Evolutionary conservation across 1,140 invertebrate species (phyloP).

Genomic region (Magallana angulata): DNA sequence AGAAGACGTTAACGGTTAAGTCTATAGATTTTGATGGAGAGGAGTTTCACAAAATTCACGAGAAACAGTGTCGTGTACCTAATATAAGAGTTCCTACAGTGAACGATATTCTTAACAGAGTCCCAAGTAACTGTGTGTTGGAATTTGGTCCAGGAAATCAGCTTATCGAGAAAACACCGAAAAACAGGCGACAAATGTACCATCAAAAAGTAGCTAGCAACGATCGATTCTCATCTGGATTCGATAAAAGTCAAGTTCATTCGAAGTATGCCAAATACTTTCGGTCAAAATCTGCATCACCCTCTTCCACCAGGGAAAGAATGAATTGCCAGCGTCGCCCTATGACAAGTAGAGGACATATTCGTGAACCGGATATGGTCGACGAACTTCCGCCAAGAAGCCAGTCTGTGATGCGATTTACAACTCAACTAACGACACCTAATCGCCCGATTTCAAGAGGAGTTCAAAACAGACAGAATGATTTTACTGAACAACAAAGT

Average conservation of each 20-base stretch:
- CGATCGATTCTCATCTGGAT: not conserved
- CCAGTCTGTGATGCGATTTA: not conserved
- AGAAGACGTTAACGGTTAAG: conserved; percentile 29
- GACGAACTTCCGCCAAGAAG: not conserved
- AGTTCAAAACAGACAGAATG: not conserved
- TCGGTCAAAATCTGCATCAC: conserved; percentile 14
- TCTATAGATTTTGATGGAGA: conserved; percentile 26
- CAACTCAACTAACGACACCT: not conserved
- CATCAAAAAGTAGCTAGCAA: not conserved
- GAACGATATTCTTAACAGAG: conserved; percentile 2
- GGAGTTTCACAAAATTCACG: conserved; percentile 27
- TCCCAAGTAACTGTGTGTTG: conserved; percentile 19
- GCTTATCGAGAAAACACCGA: not conserved
- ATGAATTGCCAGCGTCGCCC: not conserved
- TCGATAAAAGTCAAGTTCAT: not conserved
- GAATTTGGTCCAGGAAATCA: conserved; percentile 32
- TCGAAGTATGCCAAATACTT: not conserved
- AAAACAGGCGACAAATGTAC: not conserved
- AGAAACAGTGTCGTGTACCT: not conserved
- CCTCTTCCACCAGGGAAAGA: not conserved
- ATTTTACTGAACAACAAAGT: not conserved
- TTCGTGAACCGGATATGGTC: no score
- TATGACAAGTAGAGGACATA: not conserved
- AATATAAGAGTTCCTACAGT: not conserved
- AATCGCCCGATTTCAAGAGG: not conserved